A percentile compares a stretch with the other conserved stretches of the same genome.
Evolutionary conservation across 2,888 invertebrate genomes (phyloP).

Genomic region (Taphrorychus bicolor): DNA sequence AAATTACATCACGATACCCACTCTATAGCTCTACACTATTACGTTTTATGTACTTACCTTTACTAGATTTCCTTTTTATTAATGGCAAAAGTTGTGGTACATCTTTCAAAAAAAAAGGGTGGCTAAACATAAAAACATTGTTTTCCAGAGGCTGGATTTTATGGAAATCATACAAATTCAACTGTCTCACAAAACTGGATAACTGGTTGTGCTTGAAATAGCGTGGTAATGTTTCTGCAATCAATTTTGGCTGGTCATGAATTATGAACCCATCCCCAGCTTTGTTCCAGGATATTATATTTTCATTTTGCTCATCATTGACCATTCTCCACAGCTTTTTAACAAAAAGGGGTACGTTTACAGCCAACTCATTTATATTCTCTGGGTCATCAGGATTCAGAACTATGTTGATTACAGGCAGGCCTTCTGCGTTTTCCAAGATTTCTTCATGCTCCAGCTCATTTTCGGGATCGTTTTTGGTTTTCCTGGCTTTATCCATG

Average conservation of each 20-base stretch:
- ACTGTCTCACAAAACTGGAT: constrained; percentile 94
- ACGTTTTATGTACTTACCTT: not conserved
- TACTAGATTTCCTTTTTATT: constrained; percentile 72
- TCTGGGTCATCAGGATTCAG: constrained; percentile 6
- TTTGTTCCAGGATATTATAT: constrained; percentile 48
- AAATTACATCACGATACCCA: no score
- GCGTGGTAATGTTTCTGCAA: constrained; percentile 85
- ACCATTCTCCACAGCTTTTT: constrained; percentile 51
- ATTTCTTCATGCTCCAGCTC: not conserved
- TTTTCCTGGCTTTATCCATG: not conserved
- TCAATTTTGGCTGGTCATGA: constrained; percentile 88
- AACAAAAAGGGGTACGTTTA: constrained; percentile 45
- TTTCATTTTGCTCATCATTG: constrained; percentile 44
- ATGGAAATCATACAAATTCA: constrained; percentile 98
- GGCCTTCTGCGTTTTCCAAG: not conserved
- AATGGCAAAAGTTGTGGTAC: constrained; percentile 77
- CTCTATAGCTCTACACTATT: not conserved
- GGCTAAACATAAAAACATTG: constrained; percentile 85
- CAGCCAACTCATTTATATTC: constrained; percentile 10
- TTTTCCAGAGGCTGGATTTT: constrained; percentile 91
- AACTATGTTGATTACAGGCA: constrained; percentile 24
- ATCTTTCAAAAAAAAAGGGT: constrained; percentile 86
- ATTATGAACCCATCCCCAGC: constrained; percentile 89
- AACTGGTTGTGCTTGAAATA: constrained; percentile 99
- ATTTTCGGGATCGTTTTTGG: not conserved